phyloP scores from a whole-genome alignment of 1,140 invertebrate genomes.

The Pinna nobilis region DNA sequence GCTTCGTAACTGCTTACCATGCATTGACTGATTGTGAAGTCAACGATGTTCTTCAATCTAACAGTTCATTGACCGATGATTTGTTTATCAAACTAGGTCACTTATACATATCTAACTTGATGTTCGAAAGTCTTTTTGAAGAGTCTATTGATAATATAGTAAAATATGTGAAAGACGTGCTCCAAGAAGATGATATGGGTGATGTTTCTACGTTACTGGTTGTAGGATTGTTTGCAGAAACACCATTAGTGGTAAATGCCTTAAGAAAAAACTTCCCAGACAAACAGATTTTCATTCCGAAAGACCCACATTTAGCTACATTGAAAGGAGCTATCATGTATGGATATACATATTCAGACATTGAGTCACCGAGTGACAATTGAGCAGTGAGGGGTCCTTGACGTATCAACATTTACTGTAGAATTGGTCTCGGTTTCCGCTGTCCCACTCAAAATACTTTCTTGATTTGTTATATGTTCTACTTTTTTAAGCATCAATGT shows the following conservation, averaged over 20 bases:
- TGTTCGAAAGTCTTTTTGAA: constrained; percentile 28
- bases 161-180: background rate
- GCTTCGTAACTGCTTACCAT: constrained; percentile 11
- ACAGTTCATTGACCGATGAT: background rate
- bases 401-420: too few species aligned
- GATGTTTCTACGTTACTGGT: constrained; percentile 24
- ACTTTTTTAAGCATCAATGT: too few species aligned
- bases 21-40: constrained; percentile 8
- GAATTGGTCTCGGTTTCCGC: too few species aligned
- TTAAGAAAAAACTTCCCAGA: constrained; percentile 35
- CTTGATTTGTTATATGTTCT: too few species aligned
- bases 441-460: too few species aligned
- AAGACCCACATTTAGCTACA: constrained; percentile 32
- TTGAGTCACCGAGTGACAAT: too few species aligned
- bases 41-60: background rate
- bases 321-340: constrained; percentile 48
- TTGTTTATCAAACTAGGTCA: constrained; percentile 23
- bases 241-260: constrained; percentile 27
- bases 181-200: constrained; percentile 14
- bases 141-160: constrained; percentile 30
- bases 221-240: constrained; percentile 50
- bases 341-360: too few species aligned
- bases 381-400: too few species aligned
- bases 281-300: constrained; percentile 33
- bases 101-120: constrained; percentile 11